Evolutionary conservation across 2,113 vertebrate species (phyloP).

Genomic region (Forbesichthys papilliferus): DNA sequence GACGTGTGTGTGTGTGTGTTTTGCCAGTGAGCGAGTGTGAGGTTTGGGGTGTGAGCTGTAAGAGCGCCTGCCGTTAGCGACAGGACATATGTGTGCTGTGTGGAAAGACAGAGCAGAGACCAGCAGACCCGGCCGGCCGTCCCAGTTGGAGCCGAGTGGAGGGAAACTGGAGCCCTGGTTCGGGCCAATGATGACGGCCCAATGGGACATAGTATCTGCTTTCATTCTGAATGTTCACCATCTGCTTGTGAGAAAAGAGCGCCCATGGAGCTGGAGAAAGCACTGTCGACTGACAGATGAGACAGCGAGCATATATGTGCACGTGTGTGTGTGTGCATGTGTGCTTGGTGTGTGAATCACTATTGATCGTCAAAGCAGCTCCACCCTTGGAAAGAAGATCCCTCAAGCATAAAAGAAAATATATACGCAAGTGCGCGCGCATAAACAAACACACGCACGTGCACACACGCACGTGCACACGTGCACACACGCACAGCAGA

Average conservation of each 20-base stretch:
- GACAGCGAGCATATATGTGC: constrained; percentile 42
- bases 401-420: constrained; percentile 55
- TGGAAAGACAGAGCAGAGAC: constrained; percentile 1
- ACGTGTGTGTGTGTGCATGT: background rate
- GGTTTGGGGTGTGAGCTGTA: constrained; percentile 11
- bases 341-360: constrained; percentile 32
- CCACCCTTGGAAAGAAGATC: constrained; percentile 66
- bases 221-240: constrained; percentile 73
- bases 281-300: constrained; percentile 68
- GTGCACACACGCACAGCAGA: constrained; percentile 8
- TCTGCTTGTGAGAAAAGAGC: constrained; percentile 69
- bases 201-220: constrained; percentile 70
- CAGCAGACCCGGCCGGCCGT: constrained; percentile 12
- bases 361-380: constrained; percentile 68
- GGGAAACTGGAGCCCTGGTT: constrained; percentile 50
- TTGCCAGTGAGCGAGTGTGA: background rate
- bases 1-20: background rate
- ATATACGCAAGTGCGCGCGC: background rate
- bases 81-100: constrained; percentile 14
- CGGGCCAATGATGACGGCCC: constrained; percentile 62
- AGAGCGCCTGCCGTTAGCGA: constrained; percentile 9
- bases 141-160: constrained; percentile 22
- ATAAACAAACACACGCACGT: constrained; percentile 8
- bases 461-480: constrained; percentile 44
- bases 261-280: constrained; percentile 54